Evolutionary conservation across 2,797 vertebrate species (phyloP), one percentile per base, ranked within the genome.

Genomic region (Epinephelus coioides): DNA sequence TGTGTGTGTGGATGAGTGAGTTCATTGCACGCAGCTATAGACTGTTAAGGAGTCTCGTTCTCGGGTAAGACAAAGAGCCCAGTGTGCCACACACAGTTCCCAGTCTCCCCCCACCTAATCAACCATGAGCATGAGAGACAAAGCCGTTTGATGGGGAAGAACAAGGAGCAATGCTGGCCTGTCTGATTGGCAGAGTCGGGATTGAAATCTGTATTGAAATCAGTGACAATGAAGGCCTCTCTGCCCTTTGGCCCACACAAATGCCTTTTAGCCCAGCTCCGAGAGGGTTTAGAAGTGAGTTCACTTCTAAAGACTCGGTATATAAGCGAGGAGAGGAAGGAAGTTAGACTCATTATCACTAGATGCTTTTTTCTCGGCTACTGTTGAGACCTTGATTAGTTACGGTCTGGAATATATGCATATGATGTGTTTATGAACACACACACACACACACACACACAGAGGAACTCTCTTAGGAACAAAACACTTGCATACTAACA

Each of bases 31-130:
- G 75, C 91, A 34, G 78, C 90, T 85, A 90, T 90, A 82, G 92
- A 93, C 92, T 92, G 80, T 81, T 91, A 91, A 92, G 89, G 86
- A 92, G 89, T 86, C 83, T 47, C 47, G 77, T 86, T 83, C 84
- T 89, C 11, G 53, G 78, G 75, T 7, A 2, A 82, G 73, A 94
- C 92, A 95, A 94, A 92, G 90, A 88, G 73, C 79, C 88, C 89
- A 91, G 90, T 95, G 93, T 94, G 78, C 80, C 86, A 34, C 85
- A 74, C 89, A 85, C 82, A 77, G 87, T 90, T 86, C 89, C 83
- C 78, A 85, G 84, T 91, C 85, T 81, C 86, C 89, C 88, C 86
- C 89, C 91, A 91, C 89, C 91, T 94, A 92, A 94, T 94, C 91
- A 93, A 87, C 88, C 92, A 86, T 94, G 92, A 91, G 91, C 90